Conservation (phyloP, 92 coral and sea anemone species). For the Parazoanthus atlanticus region DNA sequence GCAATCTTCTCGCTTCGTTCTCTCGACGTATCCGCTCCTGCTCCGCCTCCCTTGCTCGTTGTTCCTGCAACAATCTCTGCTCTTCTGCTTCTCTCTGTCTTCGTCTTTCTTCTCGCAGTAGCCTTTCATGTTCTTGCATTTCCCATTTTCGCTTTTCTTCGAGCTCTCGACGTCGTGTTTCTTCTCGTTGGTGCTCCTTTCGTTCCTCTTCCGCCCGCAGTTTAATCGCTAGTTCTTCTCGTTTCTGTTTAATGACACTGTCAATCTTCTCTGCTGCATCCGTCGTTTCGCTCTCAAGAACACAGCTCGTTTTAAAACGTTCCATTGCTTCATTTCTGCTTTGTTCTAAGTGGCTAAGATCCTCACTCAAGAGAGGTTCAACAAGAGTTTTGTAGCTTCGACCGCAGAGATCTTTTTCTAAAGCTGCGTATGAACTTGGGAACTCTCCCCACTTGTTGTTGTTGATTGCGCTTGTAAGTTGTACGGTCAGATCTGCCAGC, state of each 20-base stretch:
- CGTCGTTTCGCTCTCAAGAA: slow-evolving; percentile 5
- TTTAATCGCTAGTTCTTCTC: slow-evolving; percentile 15
- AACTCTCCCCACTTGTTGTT: slow-evolving; percentile 28
- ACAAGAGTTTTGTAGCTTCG: slow-evolving; percentile 30
- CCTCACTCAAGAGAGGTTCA: slow-evolving; percentile 34
- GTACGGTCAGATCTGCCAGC: slow-evolving; percentile 36
- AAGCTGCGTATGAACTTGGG: slow-evolving; percentile 19
- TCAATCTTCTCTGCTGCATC: background rate
- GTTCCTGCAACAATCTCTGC: background rate
- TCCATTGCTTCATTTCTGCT: background rate
- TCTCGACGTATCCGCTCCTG: background rate
- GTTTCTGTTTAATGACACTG: background rate
- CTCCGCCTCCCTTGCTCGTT: slow-evolving; percentile 2
- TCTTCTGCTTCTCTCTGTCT: background rate
- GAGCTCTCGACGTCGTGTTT: background rate
- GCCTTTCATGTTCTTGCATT: background rate
- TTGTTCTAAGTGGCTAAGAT: background rate
- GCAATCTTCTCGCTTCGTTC: background rate
- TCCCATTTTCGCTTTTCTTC: background rate
- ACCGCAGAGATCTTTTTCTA: slow-evolving; percentile 48
- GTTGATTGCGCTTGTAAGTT: slow-evolving; percentile 30
- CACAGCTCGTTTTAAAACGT: slow-evolving; percentile 11
- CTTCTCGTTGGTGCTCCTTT: background rate
- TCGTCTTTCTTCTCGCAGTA: background rate
- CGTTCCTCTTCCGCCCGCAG: background rate